Evolutionary conservation across 2,888 invertebrate genomes (phyloP).

Genomic region (Andrena bucephala): DNA sequence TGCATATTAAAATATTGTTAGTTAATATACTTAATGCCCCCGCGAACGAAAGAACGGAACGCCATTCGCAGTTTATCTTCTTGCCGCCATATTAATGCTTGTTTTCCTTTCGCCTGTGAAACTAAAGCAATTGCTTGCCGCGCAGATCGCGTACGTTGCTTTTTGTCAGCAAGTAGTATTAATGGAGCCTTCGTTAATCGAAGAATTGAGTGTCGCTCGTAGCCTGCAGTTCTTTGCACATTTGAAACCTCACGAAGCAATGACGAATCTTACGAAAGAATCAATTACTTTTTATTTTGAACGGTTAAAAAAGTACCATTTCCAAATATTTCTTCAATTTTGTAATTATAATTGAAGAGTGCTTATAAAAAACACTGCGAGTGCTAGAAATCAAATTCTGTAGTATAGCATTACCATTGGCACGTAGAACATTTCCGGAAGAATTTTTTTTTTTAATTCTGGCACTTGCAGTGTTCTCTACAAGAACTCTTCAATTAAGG

Average conservation of each 20-base stretch:
- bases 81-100: neutral
- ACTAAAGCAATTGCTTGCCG: neutral
- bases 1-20: too few relatives aligned
- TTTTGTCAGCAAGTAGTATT: neutral
- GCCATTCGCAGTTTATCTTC: slow-evolving; percentile 9
- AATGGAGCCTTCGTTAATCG: neutral
- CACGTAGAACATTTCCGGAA: too few relatives aligned
- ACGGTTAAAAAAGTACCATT: neutral
- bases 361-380: too few relatives aligned
- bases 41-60: slow-evolving; percentile 23
- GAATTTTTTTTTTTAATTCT: too few relatives aligned
- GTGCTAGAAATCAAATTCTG: too few relatives aligned
- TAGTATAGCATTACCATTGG: too few relatives aligned
- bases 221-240: neutral
- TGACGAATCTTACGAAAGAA: too few relatives aligned
- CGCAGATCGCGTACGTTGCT: neutral
- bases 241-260: too few relatives aligned
- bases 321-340: neutral
- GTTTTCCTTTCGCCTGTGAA: neutral
- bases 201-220: neutral
- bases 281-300: too few relatives aligned
- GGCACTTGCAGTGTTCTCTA: too few relatives aligned
- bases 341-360: too few relatives aligned
- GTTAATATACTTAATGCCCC: neutral
- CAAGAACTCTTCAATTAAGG: too few relatives aligned